A percentile compares a stretch with the other conserved stretches of the same genome.
Conservation (phyloP, 92 coral and sea anemone species). For the Blastomussa wellsi region DNA sequence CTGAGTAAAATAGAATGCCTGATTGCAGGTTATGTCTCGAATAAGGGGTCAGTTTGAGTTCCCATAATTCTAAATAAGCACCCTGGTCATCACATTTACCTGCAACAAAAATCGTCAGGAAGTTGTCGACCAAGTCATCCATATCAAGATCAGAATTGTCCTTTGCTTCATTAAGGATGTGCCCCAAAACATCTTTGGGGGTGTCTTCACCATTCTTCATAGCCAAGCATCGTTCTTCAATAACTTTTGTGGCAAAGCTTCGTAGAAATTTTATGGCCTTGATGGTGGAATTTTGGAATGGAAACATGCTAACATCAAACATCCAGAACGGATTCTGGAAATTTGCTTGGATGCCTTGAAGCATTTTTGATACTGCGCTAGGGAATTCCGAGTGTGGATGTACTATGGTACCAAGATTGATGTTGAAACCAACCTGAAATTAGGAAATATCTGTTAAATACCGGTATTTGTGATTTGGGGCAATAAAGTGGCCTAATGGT, state of each 20-base stretch:
- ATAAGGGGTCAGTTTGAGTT: too few species aligned
- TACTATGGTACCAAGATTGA: conserved; percentile 25
- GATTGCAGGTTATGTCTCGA: too few species aligned
- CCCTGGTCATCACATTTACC: conserved; percentile 25
- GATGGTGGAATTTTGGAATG: conserved; percentile 34
- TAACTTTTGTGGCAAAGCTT: conserved; percentile 36
- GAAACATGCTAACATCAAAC: conserved; percentile 32
- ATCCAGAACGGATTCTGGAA: conserved; percentile 35
- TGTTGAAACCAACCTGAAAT: conserved; percentile 46
- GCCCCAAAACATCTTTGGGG: conserved; percentile 60
- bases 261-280: conserved; percentile 27
- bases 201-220: conserved; percentile 27
- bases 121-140: conserved; percentile 72
- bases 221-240: conserved; percentile 24
- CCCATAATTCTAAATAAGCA: too few species aligned
- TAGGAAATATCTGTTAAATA: too few species aligned
- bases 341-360: conserved; percentile 33
- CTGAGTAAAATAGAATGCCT: too few species aligned
- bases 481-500: too few species aligned
- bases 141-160: conserved; percentile 41
- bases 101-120: conserved; percentile 69
- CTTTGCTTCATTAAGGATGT: conserved; percentile 45
- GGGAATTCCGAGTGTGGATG: conserved; percentile 42
- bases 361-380: conserved; percentile 20
- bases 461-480: too few species aligned